Conservation (phyloP, 2,888 invertebrate species). For the Microplitis manilae region DNA sequence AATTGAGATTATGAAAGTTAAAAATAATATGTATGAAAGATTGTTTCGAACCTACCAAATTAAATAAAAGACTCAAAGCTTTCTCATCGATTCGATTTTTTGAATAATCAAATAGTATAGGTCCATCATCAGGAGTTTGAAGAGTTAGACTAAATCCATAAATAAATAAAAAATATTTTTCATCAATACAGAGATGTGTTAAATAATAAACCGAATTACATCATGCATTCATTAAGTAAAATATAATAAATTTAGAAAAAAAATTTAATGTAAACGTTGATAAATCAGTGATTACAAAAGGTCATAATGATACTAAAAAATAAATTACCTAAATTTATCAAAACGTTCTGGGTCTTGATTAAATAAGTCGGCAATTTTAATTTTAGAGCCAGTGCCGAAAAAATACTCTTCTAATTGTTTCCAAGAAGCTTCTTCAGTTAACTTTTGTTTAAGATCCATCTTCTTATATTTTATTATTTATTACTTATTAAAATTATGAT, state of each 20-base stretch:
- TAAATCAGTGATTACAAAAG: conserved; percentile 28
- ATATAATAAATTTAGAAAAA: conserved; percentile 14
- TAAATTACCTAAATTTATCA: conserved; percentile 86
- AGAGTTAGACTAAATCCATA: conserved; percentile 78
- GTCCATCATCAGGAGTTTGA: conserved; percentile 88
- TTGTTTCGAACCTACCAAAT: conserved; percentile 76
- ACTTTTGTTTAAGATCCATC: conserved; percentile 74
- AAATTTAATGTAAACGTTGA: conserved; percentile 14
- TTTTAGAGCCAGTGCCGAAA: conserved; percentile 79
- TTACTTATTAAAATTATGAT: neutral
- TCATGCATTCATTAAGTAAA: conserved; percentile 21
- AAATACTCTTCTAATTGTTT: conserved; percentile 84
- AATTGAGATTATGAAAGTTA: no score
- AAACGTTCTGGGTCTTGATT: conserved; percentile 86
- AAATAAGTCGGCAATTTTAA: conserved; percentile 89
- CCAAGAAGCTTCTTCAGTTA: conserved; percentile 81
- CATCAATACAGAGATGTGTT: neutral
- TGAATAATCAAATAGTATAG: conserved; percentile 95
- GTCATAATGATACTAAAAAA: conserved; percentile 19
- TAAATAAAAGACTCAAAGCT: conserved; percentile 81
- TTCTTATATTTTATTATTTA: conserved; percentile 37
- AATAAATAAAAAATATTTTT: neutral
- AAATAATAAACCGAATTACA: conserved; percentile 11
- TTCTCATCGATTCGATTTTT: conserved; percentile 93
- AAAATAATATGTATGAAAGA: neutral